Percentiles rank a stretch among this genome's conserved stretches.
These are phyloP conservation scores for Sminthurinus signatus DNA, from an alignment of 1,140 invertebrate genomes.

Conservation along the genomic window DNA sequence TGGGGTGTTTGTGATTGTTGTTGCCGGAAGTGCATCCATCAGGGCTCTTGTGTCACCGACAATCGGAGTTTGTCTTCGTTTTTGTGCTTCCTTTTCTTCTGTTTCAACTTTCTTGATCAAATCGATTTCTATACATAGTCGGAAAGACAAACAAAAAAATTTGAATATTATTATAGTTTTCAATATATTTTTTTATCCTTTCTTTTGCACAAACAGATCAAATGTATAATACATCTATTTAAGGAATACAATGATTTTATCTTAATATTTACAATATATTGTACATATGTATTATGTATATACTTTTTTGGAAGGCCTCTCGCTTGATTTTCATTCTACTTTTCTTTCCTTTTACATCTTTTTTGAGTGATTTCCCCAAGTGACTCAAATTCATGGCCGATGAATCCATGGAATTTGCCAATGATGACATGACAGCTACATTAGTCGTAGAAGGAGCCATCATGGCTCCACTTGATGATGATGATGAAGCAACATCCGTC, in stretches of 20 bases:
- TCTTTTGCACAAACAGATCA: too few relatives aligned
- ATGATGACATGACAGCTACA: background rate
- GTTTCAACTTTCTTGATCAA: background rate
- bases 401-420: background rate
- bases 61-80: background rate
- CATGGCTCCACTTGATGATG: background rate
- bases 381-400: background rate
- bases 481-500: background rate
- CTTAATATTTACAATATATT: too few relatives aligned
- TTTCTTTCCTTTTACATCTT: background rate
- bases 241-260: too few relatives aligned
- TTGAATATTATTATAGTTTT: background rate
- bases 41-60: slow-evolving; percentile 6
- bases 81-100: slow-evolving; percentile 6
- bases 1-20: background rate
- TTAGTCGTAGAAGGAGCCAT: background rate
- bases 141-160: background rate
- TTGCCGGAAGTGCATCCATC: background rate
- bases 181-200: background rate
- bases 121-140: slow-evolving; percentile 4
- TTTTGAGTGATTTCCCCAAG: background rate
- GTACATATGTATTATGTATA: too few relatives aligned
- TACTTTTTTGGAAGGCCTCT: background rate
- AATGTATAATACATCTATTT: too few relatives aligned
- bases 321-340: slow-evolving; percentile 1